Evolutionary conservation across 1,140 invertebrate genomes (phyloP).

Genomic region (Camponotus vicinus): DNA sequence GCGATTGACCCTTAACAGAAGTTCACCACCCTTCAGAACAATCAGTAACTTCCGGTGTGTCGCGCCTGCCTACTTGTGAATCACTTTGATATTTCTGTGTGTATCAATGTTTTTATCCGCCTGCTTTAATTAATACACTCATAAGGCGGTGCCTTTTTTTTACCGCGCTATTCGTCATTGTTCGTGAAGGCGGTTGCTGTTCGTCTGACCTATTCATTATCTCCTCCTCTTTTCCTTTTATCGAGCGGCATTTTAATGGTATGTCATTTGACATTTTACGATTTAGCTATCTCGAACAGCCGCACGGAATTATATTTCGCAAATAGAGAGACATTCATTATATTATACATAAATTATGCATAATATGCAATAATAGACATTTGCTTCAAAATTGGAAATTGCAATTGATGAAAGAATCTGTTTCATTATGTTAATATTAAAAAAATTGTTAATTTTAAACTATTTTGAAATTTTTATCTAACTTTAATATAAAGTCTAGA

Average conservation of each 20-base stretch:
- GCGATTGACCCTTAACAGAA: conserved; percentile 74
- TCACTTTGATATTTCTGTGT: conserved; percentile 79
- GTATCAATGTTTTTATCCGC: conserved; percentile 70
- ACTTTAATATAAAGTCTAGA: not conserved
- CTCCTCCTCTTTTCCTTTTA: not conserved
- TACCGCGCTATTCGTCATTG: conserved; percentile 29
- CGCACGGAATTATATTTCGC: not conserved
- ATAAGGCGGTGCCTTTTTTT: conserved; percentile 2
- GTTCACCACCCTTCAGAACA: conserved; percentile 81
- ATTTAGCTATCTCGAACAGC: not conserved
- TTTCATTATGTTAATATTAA: not conserved
- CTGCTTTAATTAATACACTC: conserved; percentile 55
- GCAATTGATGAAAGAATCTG: not conserved
- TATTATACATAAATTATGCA: not conserved
- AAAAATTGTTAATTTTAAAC: not conserved
- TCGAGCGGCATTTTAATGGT: conserved; percentile 18
- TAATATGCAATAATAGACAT: not conserved
- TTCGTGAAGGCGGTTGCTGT: conserved; percentile 10
- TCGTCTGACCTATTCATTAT: conserved; percentile 37
- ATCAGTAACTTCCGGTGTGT: conserved; percentile 80
- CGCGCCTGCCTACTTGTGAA: conserved; percentile 74
- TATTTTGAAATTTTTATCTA: not conserved
- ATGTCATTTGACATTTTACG: conserved; percentile 14
- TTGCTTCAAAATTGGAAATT: not conserved
- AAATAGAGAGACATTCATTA: not conserved